A percentile compares a stretch with the other conserved stretches of the same genome.
These are phyloP conservation scores for Tineola bisselliella DNA, from an alignment of 2,888 invertebrate genomes.

Conservation along the genomic window DNA sequence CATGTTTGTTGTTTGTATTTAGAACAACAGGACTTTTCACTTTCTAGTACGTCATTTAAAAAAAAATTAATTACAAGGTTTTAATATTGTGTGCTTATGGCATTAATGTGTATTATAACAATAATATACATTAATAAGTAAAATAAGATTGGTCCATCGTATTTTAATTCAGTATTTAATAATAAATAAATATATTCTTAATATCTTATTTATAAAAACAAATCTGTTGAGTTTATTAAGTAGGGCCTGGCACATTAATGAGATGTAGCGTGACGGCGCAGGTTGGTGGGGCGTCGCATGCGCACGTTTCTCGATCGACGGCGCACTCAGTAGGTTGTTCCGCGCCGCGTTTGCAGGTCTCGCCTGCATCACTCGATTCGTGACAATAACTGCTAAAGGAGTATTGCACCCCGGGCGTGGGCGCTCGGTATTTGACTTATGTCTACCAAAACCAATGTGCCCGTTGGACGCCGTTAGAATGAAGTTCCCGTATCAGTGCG, in stretches of 20 bases:
- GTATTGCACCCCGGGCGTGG: slow-evolving; percentile 49
- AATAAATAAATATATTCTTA: too few species aligned
- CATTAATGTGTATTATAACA: too few species aligned
- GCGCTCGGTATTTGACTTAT: slow-evolving; percentile 57
- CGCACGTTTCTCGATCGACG: slow-evolving; percentile 21
- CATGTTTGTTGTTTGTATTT: too few species aligned
- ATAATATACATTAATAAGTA: too few species aligned
- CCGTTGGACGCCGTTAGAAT: slow-evolving; percentile 64
- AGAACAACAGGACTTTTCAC: too few species aligned
- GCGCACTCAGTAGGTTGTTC: slow-evolving; percentile 42
- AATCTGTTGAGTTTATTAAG: too few species aligned
- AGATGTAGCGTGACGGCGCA: neutral
- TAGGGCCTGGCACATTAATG: neutral
- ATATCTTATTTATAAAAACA: too few species aligned
- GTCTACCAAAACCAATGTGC: slow-evolving; percentile 57
- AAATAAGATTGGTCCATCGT: too few species aligned
- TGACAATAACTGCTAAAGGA: slow-evolving; percentile 62
- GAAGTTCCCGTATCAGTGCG: slow-evolving; percentile 85
- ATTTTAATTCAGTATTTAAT: too few species aligned
- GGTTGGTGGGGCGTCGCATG: slow-evolving; percentile 13
- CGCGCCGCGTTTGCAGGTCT: slow-evolving; percentile 45
- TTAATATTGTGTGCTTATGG: too few species aligned
- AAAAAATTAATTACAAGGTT: too few species aligned
- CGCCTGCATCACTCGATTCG: slow-evolving; percentile 24
- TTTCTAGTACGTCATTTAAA: too few species aligned